Evolutionary conservation across 2,113 vertebrate genomes (phyloP).

Genomic region (Pitta sordida): DNA sequence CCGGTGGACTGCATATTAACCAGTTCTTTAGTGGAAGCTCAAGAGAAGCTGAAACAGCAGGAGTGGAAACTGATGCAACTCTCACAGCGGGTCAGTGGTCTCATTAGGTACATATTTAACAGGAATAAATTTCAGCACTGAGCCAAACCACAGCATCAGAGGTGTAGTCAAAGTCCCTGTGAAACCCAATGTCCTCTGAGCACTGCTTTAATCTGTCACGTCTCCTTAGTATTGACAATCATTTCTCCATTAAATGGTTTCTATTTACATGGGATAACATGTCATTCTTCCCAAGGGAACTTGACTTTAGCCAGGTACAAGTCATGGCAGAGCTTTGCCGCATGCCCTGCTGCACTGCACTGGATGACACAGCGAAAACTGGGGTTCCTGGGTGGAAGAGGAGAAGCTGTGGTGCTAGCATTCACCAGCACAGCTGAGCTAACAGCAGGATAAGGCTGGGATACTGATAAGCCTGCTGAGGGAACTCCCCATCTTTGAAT

Average conservation of each 20-base stretch:
- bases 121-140: neutral
- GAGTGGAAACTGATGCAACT: neutral
- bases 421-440: neutral
- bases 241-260: neutral
- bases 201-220: neutral
- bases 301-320: neutral
- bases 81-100: neutral
- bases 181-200: neutral
- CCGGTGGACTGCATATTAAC: neutral
- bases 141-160: neutral
- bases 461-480: neutral
- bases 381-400: neutral
- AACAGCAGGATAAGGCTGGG: neutral
- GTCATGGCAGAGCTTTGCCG: neutral
- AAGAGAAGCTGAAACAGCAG: neutral
- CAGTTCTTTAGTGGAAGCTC: neutral
- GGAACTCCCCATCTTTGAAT: neutral
- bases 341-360: neutral
- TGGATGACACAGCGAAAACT: neutral
- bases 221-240: neutral
- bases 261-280: neutral
- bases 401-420: neutral
- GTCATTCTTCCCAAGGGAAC: neutral
- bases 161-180: neutral
- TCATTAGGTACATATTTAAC: slow-evolving; percentile 14